Percentiles rank a stretch among this genome's conserved stretches.
Conservation (phyloP, 2,888 invertebrate species). For the Notodonta ziczac region DNA sequence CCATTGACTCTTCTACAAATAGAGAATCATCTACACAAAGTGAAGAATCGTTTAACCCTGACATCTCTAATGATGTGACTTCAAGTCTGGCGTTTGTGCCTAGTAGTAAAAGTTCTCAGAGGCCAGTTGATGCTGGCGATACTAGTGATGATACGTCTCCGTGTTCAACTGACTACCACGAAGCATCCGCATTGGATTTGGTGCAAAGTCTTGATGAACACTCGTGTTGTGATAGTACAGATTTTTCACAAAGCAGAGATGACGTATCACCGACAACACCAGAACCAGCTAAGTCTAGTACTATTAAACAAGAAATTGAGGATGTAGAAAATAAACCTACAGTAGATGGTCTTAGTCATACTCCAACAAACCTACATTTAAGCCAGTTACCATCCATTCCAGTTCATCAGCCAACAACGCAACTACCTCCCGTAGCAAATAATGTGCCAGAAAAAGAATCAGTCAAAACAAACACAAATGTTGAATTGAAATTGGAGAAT, state of each 20-base stretch:
- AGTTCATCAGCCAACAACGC: conserved; percentile 51
- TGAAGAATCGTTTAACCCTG: conserved; percentile 75
- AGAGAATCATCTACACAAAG: conserved; percentile 67
- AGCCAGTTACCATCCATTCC: conserved; percentile 72
- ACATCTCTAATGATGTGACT: conserved; percentile 75
- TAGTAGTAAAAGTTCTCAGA: conserved; percentile 74
- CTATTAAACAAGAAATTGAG: conserved; percentile 32
- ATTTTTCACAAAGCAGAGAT: conserved; percentile 79
- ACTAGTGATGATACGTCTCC: conserved; percentile 78
- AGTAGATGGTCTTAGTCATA: conserved; percentile 34
- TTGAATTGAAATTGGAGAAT: conserved; percentile 34
- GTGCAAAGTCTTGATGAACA: conserved; percentile 73
- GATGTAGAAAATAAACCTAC: conserved; percentile 28
- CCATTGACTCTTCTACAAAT: conserved; percentile 47
- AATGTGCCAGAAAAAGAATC: conserved; percentile 36
- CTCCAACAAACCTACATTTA: conserved; percentile 57
- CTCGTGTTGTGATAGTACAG: conserved; percentile 73
- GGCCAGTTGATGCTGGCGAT: conserved; percentile 62
- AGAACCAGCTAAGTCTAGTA: conserved; percentile 42
- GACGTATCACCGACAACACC: conserved; percentile 59
- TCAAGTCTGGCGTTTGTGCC: conserved; percentile 80
- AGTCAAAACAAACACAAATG: conserved; percentile 24
- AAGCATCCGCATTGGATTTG: conserved; percentile 76
- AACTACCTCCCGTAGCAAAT: conserved; percentile 47
- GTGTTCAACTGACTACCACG: conserved; percentile 79